A percentile compares a stretch with the other conserved stretches of the same genome.
phyloP scores from a whole-genome alignment of 2,888 invertebrate species.

The Pachycephus smyrnensis region DNA sequence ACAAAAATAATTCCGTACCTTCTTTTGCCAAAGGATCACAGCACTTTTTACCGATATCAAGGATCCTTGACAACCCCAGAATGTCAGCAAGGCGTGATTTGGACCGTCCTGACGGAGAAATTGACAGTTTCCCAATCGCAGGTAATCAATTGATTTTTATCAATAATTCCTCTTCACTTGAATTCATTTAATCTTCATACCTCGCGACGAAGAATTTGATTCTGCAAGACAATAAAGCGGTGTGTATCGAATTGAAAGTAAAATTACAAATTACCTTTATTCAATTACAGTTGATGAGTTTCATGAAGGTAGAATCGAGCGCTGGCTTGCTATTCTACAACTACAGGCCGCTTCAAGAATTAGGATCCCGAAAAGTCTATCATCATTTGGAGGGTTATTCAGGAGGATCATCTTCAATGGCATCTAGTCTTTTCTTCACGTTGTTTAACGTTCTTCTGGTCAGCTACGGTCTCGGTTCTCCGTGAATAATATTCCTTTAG shows the following conservation, averaged over 20 bases:
- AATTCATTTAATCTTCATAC: too few species aligned
- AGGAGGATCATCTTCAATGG: slow-evolving; percentile 11
- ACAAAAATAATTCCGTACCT: slow-evolving; percentile 59
- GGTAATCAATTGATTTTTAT: slow-evolving; percentile 49
- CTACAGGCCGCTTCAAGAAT: slow-evolving; percentile 66
- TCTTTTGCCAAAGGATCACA: slow-evolving; percentile 71
- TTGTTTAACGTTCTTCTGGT: slow-evolving; percentile 18
- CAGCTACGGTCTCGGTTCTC: background rate
- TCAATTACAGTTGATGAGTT: slow-evolving; percentile 43
- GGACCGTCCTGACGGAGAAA: slow-evolving; percentile 74
- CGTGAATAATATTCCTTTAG: too few species aligned
- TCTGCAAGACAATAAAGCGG: too few species aligned
- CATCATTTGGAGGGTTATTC: slow-evolving; percentile 47
- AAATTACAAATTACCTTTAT: slow-evolving; percentile 7
- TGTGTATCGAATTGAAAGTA: background rate
- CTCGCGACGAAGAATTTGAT: too few species aligned
- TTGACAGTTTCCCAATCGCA: slow-evolving; percentile 69
- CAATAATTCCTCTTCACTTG: background rate
- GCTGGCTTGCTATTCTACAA: slow-evolving; percentile 55
- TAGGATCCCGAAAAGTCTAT: slow-evolving; percentile 45
- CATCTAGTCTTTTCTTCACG: slow-evolving; percentile 15
- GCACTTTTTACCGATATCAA: slow-evolving; percentile 74
- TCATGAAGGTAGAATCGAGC: slow-evolving; percentile 34
- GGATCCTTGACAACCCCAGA: slow-evolving; percentile 83
- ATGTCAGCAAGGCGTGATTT: slow-evolving; percentile 80